Conservation (phyloP, 2,888 invertebrate genomes). For the Strigamia crassipes region DNA sequence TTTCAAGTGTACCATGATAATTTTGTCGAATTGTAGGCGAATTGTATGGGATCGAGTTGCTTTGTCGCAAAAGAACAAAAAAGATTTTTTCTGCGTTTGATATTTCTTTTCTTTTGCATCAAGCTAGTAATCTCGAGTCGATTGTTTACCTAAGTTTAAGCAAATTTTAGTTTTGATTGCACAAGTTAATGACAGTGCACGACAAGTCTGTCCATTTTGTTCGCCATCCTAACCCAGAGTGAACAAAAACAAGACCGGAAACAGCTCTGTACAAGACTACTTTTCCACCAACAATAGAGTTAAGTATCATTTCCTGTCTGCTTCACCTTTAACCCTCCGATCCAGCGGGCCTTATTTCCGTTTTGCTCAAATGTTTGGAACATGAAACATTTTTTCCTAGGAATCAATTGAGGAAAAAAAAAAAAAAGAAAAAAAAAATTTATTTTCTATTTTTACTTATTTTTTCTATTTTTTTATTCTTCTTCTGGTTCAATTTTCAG, state of each 20-base stretch:
- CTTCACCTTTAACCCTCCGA: slow-evolving; percentile 29
- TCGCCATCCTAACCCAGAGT: neutral
- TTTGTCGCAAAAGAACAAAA: too few species aligned
- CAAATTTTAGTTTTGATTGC: neutral
- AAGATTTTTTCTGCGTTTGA: neutral
- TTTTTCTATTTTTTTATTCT: neutral
- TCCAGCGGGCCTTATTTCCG: slow-evolving; percentile 31
- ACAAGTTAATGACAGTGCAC: slow-evolving; percentile 10
- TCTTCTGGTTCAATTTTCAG: neutral
- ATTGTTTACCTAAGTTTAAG: neutral
- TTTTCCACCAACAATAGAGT: slow-evolving; percentile 32
- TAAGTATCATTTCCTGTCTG: slow-evolving; percentile 28
- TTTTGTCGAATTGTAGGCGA: too few species aligned
- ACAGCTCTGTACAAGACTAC: slow-evolving; percentile 35
- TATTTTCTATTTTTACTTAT: neutral
- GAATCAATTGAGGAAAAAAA: neutral
- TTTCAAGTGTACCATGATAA: too few species aligned
- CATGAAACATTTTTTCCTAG: slow-evolving; percentile 33
- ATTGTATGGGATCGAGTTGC: too few species aligned
- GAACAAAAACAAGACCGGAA: slow-evolving; percentile 38
- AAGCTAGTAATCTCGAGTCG: neutral
- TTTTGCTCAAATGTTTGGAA: slow-evolving; percentile 1
- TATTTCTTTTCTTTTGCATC: neutral
- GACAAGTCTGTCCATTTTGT: neutral
- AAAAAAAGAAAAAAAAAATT: neutral